A percentile compares a stretch with the other conserved stretches of the same genome.
Evolutionary conservation across 2,888 invertebrate genomes (phyloP).

Genomic region (Drosophila nr. medialis): DNA sequence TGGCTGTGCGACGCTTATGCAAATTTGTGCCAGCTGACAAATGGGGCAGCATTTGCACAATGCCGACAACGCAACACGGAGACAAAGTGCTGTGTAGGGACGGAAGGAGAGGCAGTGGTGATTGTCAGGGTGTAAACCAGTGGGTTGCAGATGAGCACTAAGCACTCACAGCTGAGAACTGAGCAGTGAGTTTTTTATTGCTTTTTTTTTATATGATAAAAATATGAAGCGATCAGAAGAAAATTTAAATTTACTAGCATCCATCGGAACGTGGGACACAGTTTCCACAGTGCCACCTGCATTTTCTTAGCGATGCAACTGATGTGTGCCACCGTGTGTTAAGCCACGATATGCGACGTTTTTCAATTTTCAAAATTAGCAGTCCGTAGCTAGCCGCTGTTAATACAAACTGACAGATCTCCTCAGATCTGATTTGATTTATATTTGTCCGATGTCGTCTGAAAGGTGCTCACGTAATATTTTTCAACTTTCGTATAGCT

Average conservation of each 20-base stretch:
- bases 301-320: not conserved
- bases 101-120: not conserved
- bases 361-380: not conserved
- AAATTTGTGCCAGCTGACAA: slow-evolving; percentile 84
- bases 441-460: not conserved
- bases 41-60: slow-evolving; percentile 82
- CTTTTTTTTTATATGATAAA: not conserved
- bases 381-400: not conserved
- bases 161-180: slow-evolving; percentile 22
- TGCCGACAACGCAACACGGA: slow-evolving; percentile 49
- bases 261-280: not conserved
- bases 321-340: not conserved
- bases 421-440: not conserved
- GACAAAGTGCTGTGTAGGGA: not conserved
- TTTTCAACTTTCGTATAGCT: too few species aligned
- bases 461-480: not conserved
- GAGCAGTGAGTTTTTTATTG: not conserved
- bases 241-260: not conserved
- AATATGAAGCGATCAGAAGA: not conserved
- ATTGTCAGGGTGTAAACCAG: not conserved
- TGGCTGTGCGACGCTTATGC: slow-evolving; percentile 80
- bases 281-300: not conserved
- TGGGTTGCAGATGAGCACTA: not conserved
- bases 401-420: not conserved
- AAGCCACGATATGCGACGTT: too few species aligned